These are phyloP conservation scores for Drosophila mimica DNA, from an alignment of 2,888 invertebrate genomes.

Conservation along the genomic window DNA sequence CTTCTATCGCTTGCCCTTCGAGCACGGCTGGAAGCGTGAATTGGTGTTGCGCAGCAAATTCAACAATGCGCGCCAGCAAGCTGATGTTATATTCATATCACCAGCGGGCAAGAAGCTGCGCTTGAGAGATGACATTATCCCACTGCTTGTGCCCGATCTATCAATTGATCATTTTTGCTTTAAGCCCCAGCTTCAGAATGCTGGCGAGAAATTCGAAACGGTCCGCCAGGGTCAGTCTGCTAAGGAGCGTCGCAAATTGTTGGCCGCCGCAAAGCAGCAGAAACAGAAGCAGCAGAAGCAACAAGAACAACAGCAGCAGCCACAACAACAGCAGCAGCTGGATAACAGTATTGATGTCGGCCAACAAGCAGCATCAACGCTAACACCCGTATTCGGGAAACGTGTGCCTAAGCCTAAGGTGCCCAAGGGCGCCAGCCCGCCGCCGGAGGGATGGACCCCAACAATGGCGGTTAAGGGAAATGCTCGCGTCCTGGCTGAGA, in stretches of 20 bases:
- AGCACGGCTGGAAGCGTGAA: slow-evolving; percentile 92
- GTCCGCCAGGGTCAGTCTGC: slow-evolving; percentile 88
- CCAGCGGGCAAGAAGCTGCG: slow-evolving; percentile 92
- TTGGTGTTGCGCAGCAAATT: slow-evolving; percentile 88
- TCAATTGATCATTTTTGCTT: slow-evolving; percentile 93
- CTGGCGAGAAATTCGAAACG: slow-evolving; percentile 91
- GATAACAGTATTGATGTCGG: not conserved
- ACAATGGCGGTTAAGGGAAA: slow-evolving; percentile 83
- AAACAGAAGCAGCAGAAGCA: not conserved
- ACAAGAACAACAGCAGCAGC: not conserved
- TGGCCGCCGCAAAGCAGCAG: not conserved
- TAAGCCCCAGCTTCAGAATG: slow-evolving; percentile 91
- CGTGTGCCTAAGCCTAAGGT: slow-evolving; percentile 87
- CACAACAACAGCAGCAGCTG: not conserved
- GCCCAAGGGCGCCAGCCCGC: slow-evolving; percentile 87
- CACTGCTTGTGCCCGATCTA: slow-evolving; percentile 86
- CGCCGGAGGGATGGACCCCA: slow-evolving; percentile 83
- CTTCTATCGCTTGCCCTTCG: slow-evolving; percentile 87
- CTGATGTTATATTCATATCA: slow-evolving; percentile 93
- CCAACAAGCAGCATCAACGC: not conserved
- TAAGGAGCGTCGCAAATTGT: slow-evolving; percentile 48
- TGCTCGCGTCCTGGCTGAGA: slow-evolving; percentile 67
- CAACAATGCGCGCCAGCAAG: slow-evolving; percentile 82
- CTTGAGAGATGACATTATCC: slow-evolving; percentile 90
- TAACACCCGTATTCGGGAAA: slow-evolving; percentile 83